phyloP scores from a whole-genome alignment of 1,140 invertebrate species.

The Ptiloglossa arizonensis region DNA sequence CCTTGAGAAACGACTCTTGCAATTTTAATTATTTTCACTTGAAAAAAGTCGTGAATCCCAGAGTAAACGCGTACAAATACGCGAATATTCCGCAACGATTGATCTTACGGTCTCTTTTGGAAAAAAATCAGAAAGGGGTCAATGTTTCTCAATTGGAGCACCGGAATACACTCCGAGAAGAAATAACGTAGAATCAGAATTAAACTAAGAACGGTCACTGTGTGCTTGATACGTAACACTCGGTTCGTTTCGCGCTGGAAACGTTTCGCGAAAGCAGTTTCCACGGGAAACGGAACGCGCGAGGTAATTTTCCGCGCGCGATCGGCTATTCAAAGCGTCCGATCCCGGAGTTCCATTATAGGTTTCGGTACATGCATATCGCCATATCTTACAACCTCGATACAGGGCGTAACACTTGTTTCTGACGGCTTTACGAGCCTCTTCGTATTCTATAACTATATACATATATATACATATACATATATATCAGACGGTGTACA shows the following conservation, averaged over 20 bases:
- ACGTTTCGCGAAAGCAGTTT: slow-evolving; percentile 22
- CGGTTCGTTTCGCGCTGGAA: slow-evolving; percentile 9
- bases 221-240: too few species aligned
- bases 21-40: too few species aligned
- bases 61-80: too few species aligned
- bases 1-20: too few species aligned
- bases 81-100: too few species aligned
- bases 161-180: too few species aligned
- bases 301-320: slow-evolving; percentile 31
- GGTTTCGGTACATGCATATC: slow-evolving; percentile 58
- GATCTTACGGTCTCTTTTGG: too few species aligned
- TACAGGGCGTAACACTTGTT: slow-evolving; percentile 63
- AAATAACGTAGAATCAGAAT: too few species aligned
- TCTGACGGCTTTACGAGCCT: slow-evolving; percentile 62
- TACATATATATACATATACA: background rate
- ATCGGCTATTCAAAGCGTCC: slow-evolving; percentile 60
- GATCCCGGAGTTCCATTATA: slow-evolving; percentile 61
- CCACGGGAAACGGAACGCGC: slow-evolving; percentile 4
- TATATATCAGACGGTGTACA: slow-evolving; percentile 30
- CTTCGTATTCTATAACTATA: slow-evolving; percentile 54
- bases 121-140: too few species aligned
- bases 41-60: too few species aligned
- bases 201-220: too few species aligned
- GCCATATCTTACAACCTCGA: slow-evolving; percentile 63
- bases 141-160: too few species aligned